Base-by-base conservation (phyloP, 2,888 invertebrate genomes). In the Caenorhabditis virilis region DNA sequence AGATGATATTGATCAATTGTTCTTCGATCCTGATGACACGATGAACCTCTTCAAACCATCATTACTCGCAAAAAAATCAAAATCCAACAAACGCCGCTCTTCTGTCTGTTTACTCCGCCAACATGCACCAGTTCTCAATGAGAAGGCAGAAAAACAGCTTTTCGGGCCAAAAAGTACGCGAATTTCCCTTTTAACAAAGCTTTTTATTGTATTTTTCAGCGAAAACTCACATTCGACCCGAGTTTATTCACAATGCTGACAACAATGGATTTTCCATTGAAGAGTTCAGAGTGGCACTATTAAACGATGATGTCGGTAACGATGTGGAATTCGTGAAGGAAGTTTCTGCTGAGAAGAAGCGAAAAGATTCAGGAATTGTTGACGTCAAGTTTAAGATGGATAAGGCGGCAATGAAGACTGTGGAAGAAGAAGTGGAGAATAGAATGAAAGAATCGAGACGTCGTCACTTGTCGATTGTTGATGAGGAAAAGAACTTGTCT, bases 261-360 rank as follows among this genome's bases (percentile, higher is more conserved):
- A 22, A 35, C 4, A 22, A 25, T 22, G 68, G 68, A 2, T 20
- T 59, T 2, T 68, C 68, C 1, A 27, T 53, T 20, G 68, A 68
- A 33, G 69, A 64, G 45, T 69, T 52, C 20, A 48, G 61, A 5
- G 51, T 35, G 16, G 69, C 69, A 9, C 35, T 55, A n/a, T 46
- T 41, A 26, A 60, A 45, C 23, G 69, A 69, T 16, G 47, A 36
- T 1, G 30, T 23, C 18, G 6, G 15, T n/a, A 30, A 30, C 30
- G 30, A 6, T 30, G 6, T 30, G 13, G 36, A 36, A 36, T n/a
- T n/a, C n/a, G n/a, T n/a, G n/a, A n/a, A n/a, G n/a, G n/a, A 36
- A 36, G 41, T 6, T 15, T 6, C 22, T 7, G 7, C 7, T 20
- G 6, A 26, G 13, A 22, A 38, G 36, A 43, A 38, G 18, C 16